Evolutionary conservation across 2,888 invertebrate genomes (phyloP), one percentile per base, ranked within the genome.

Genomic region (Liodrosophila aerea): DNA sequence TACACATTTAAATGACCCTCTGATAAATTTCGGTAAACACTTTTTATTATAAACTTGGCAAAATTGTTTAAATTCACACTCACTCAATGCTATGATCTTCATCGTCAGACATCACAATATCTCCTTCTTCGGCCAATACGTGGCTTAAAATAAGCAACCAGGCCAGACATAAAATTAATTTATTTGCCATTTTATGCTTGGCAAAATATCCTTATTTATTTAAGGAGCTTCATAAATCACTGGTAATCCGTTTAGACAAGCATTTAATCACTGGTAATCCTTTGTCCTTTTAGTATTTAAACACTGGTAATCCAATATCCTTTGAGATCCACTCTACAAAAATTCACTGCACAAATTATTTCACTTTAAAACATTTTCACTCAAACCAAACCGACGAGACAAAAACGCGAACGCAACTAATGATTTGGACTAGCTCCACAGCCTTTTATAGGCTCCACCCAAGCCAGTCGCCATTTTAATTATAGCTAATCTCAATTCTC

Each of bases 51-150:
- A 13, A 13, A 13, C 27, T 13, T 7, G 3, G 1, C 9, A 7
- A 15, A 5, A 1, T 7, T 12, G 8, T 27, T 30, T 5, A 5
- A 43, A 15, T 12, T 33, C 36, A 15, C 52, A 64, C 81, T 82
- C 60, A 82, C 81, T 85, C 53, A 18, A 85, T 54, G n/a, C 51
- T 61, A 31, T 60, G 40, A 47, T 80, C 82, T 12, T 86, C 81
- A 4, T 66, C 73, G 11, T 81, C 70, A 0, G 49, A 52, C 71
- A 77, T 81, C n/a, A 86, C 39, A 31, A 86, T 41, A 51, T 86
- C 82, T 4, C 70, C 82, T n/a, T 75, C 64, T 15, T 77, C 63
- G 30, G 75, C 75, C 27, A 33, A 47, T 1, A 61, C 66, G 40
- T 49, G 22, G 40, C 43, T 46, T 0, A 61, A 46, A 5, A 68